phyloP scores from a whole-genome alignment of 37 sponge, comb jelly and placozoan species.

The Ianthella basta region DNA sequence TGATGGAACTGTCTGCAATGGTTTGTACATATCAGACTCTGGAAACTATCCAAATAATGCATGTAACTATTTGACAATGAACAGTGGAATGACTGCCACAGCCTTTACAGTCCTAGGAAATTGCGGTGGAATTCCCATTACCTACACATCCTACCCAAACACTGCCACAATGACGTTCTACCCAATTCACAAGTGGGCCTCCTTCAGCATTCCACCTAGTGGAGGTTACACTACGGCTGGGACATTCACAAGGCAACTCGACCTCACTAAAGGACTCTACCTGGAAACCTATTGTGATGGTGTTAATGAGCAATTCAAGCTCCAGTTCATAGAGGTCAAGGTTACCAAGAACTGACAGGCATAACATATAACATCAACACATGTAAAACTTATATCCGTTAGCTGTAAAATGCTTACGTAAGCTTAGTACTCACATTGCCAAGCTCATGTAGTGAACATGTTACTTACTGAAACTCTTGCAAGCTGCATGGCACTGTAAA shows the following conservation, averaged over 20 bases:
- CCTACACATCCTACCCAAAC: not conserved
- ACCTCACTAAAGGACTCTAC: constrained; percentile 16
- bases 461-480: no score
- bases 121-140: constrained; percentile 7
- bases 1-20: constrained; percentile 34
- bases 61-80: not conserved
- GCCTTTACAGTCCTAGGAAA: not conserved
- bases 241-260: constrained; percentile 11
- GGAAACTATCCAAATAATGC: constrained; percentile 5
- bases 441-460: no score
- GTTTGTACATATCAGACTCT: not conserved
- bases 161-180: not conserved
- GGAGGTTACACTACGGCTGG: constrained; percentile 24
- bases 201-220: not conserved
- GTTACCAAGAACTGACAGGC: not conserved
- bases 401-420: no score
- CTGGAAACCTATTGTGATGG: not conserved
- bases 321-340: constrained; percentile 13
- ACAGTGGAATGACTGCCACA: not conserved
- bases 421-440: no score
- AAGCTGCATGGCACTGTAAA: no score
- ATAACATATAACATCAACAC: no score
- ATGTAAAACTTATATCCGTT: no score
- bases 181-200: not conserved
- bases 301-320: not conserved